Evolutionary conservation across 2,888 invertebrate genomes (phyloP).

Genomic region (Sympetrum striolatum): DNA sequence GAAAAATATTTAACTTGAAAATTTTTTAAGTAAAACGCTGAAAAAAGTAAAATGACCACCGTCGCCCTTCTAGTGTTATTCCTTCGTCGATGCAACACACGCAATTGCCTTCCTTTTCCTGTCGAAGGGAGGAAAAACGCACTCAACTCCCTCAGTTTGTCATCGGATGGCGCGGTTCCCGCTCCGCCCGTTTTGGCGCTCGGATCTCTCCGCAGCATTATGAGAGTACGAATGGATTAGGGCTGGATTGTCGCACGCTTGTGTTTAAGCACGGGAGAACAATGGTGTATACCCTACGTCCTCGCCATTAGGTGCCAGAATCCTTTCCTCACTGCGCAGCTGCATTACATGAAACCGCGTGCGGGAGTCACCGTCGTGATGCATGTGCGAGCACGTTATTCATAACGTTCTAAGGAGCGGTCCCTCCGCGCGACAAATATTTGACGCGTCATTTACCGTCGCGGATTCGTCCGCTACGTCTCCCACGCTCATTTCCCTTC

Average conservation of each 20-base stretch:
- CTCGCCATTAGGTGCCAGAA: not conserved
- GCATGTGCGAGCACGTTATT: not conserved
- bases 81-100: not conserved
- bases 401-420: not conserved
- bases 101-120: not conserved
- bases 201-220: not conserved
- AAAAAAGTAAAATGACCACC: no score
- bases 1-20: no score
- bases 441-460: not conserved
- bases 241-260: not conserved
- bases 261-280: not conserved
- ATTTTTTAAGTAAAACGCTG: no score
- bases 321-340: not conserved
- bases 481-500: no score
- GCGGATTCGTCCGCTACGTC: no score
- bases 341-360: not conserved
- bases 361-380: not conserved
- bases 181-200: not conserved
- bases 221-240: not conserved
- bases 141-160: not conserved
- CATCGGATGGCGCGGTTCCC: not conserved
- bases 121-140: not conserved
- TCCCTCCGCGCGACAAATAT: not conserved
- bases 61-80: no score
- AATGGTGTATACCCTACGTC: not conserved